These are phyloP conservation scores for Aurelia aurita complex sp. Pacific DNA, from an alignment of 30 jellyfish, hydroid and myxozoan genomes.

Conservation along the genomic window DNA sequence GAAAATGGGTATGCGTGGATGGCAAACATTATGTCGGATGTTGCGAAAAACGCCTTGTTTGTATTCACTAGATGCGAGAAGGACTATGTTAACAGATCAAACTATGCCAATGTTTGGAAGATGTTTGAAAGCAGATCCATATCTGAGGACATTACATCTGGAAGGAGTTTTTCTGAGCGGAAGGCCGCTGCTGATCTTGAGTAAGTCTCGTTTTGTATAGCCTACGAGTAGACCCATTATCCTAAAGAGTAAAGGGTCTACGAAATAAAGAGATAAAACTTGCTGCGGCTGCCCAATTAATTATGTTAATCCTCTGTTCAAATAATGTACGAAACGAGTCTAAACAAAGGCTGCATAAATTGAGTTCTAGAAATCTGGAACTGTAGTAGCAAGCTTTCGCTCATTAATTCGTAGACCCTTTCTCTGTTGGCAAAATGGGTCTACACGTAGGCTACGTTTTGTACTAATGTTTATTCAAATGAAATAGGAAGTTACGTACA, in stretches of 20 bases:
- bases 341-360: no score
- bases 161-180: conserved; percentile 96
- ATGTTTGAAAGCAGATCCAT: conserved; percentile 86
- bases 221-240: no score
- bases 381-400: no score
- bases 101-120: conserved; percentile 99
- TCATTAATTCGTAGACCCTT: no score
- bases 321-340: no score
- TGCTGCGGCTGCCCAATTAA: no score
- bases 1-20: conserved; percentile 94
- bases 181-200: conserved; percentile 77
- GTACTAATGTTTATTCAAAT: background rate
- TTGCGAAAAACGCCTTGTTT: conserved; percentile 85
- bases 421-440: no score
- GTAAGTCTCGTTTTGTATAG: conserved; percentile 48
- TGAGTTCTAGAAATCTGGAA: no score
- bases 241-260: no score
- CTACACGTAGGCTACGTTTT: background rate
- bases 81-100: conserved; percentile 87
- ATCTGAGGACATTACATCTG: conserved; percentile 73
- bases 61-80: conserved; percentile 85
- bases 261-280: no score
- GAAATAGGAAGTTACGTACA: no score
- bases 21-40: conserved; percentile 96
- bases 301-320: no score